Evolutionary conservation across 1,140 invertebrate species (phyloP), one percentile per base, ranked within the genome.

Genomic region (Papilio glaucus): DNA sequence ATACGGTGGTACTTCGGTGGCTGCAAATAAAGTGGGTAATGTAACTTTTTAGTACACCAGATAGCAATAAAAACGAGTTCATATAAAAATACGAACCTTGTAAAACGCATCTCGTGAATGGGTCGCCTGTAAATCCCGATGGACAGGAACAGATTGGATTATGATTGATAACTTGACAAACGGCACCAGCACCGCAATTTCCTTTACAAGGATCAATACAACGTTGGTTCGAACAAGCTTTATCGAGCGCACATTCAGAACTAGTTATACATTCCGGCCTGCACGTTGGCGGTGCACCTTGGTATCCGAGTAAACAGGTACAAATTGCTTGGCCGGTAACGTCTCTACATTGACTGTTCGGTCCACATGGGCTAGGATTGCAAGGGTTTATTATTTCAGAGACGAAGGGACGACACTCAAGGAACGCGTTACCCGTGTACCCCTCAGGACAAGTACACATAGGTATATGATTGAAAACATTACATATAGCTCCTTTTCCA

Each of bases 401-500:
- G 9, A 75, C 68, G 29, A 84, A 85, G 61, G 95, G 95, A 78
- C 95, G 93, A 87, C 96, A 96, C 63, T 96, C 96, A 8, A 95
- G 94, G 82, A 97, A 97, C 7, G 97, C 96, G 94, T 98, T 96
- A 39, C 97, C 97, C 38, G 95, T 94, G 76, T 95, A 96, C 24
- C 96, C 96, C 72, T 94, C 94, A 3, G 95, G 83, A 79, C 97
- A 98, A 49, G 94, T 95, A 84, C 97, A 98, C 57, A 96, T 95
- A 0, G 97, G 96, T 73, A 97, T 92, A 82, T 98, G 97, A 84
- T 97, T 97, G 7, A 96, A 95, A 0, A 98, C 96, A 72, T 94
- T 94, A 84, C 97, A 98, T 75, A 96, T 94, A 0, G 97, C 96
- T 83, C 96, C 96, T 0, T 91, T 86, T 24, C 97, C 97, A 84